Base-by-base conservation (phyloP, 2,888 invertebrate genomes). In the Drosophila falleni region DNA sequence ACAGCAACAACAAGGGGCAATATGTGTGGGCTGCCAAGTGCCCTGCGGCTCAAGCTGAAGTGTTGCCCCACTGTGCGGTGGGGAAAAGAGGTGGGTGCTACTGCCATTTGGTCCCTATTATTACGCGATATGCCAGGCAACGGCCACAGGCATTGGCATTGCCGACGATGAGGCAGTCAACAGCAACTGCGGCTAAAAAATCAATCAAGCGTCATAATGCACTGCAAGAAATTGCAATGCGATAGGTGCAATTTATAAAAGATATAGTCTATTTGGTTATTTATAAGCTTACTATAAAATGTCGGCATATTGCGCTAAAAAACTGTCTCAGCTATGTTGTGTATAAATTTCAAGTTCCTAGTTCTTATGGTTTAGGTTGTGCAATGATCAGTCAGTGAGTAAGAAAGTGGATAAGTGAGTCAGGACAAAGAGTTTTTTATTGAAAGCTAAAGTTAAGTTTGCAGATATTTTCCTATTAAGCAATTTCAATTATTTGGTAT, bases 161-260 rank as follows among this genome's bases (percentile, higher is more conserved):
- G 53, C 46, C 46, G n/a, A 41, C 53, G 50, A 35, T 55, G 63
- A 42, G 50, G 29, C 64, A 66, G 55, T 54, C 61, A 46, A 29
- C 56, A 16, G 42, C 59, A 64, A 62, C 60, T 47, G 50, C 63
- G 51, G 59, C 49, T 63, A 67, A 74, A 82, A 85, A 85, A 87
- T 85, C 89, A 87, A 87, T 87, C 83, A 85, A 67, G 68, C 73
- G 51, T 35, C 56, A 62, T 55, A 67, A 51, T 68, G 58, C 80
- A 81, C 58, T 70, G 63, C 11, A 13, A 62, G 8, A 44, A 73
- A 64, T 23, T 19, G 8, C 10, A 54, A 10, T 3, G n/a, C 9
- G 23, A 9, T 46, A 46, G 4, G 49, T 11, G 15, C 39, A 29
- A 5, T n/a, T n/a, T n/a, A 6, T 29, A 5, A 29, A 6, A 2